phyloP scores from a whole-genome alignment of 2,888 invertebrate genomes.

The Ommatoiulus sabulosus region DNA sequence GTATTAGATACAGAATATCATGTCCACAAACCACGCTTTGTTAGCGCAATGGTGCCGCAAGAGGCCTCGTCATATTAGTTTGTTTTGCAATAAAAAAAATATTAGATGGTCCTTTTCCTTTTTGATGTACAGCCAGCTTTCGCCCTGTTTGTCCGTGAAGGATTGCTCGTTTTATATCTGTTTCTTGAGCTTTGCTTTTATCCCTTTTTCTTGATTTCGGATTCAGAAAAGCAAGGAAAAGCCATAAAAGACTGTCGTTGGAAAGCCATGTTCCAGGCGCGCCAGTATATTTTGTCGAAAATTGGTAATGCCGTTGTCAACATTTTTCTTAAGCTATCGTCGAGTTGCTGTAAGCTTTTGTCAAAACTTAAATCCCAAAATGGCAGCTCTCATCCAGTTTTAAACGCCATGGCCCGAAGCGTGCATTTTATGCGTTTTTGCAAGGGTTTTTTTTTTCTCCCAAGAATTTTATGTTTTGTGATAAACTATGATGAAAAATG shows the following conservation, averaged over 20 bases:
- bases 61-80: not conserved
- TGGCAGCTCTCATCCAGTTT: not conserved
- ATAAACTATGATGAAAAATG: not conserved
- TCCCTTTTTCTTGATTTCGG: conserved; percentile 26
- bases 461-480: not conserved
- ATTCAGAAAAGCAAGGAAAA: not conserved
- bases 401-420: not conserved
- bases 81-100: not conserved
- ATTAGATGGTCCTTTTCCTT: not conserved
- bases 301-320: conserved; percentile 17
- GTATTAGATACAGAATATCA: not conserved
- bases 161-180: not conserved
- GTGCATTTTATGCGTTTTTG: not conserved
- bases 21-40: not conserved
- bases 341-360: conserved; percentile 21
- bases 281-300: not conserved
- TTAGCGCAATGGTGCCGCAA: not conserved
- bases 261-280: not conserved
- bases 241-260: not conserved
- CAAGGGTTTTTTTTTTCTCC: too few species aligned
- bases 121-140: not conserved
- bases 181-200: not conserved
- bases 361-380: not conserved
- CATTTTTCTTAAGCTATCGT: conserved; percentile 6
- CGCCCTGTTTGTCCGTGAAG: not conserved